Evolutionary conservation across 2,888 invertebrate genomes (phyloP), one percentile per base, ranked within the genome.

Genomic region (Choristoneura rosaceana): DNA sequence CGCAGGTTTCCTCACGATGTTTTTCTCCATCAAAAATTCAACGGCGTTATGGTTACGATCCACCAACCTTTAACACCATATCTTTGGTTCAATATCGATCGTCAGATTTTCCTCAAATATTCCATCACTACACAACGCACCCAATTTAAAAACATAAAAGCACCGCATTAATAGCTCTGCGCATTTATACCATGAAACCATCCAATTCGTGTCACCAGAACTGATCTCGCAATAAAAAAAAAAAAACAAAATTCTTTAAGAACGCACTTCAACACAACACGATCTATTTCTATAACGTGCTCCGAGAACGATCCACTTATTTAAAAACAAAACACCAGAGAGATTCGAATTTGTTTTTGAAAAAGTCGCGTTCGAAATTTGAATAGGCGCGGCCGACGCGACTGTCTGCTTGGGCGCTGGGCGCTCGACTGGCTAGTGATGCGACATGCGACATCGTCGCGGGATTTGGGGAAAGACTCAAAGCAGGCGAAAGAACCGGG

Each of bases 391-490:
- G 77, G 78, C 78, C 80, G 79, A 74, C 87, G 86, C 90, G 90
- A 81, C 88, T 87, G 87, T 75, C 78, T 80, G 69, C 78, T 74
- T 75, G 84, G 84, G 84, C 82, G 85, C 76, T 82, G 77, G 76
- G 83, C 85, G 86, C 81, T 76, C 77, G 80, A 91, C 91, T 91
- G 87, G 77, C 71, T 88, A 90, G 91, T 84, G 90, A 83, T 80
- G 90, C 77, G 87, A 81, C 79, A 78, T 70, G 76, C 69, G 41
- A 17, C 7, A 63, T 14, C 4, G 25, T 43, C 41, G 41, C 71
- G 62, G 67, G 71, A 62, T 71, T 38, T 67, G 4, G 41, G 17
- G 15, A 41, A 41, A 63, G 47, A 47, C 47, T 62, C 52, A 58
- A 58, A 1, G 61, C 15, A 47, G 45, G 45, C 4, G 38, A 55